Percentiles rank a stretch among this genome's conserved stretches.
These are phyloP conservation scores for Sarcophaga variegata DNA, from an alignment of 2,888 invertebrate species.

Conservation along the genomic window DNA sequence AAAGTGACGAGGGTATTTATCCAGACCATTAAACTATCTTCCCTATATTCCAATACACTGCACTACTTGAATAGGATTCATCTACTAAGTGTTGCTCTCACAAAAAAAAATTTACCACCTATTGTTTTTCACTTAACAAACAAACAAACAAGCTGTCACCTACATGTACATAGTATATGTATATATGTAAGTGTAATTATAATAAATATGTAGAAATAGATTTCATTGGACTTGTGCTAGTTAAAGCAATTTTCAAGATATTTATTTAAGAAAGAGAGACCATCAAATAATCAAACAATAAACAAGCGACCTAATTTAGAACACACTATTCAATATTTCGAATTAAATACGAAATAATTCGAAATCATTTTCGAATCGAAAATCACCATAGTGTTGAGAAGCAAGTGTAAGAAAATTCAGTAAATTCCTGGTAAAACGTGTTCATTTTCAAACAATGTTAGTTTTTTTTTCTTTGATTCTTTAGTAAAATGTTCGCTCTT, in stretches of 20 bases:
- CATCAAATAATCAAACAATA: slow-evolving; percentile 2
- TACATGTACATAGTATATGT: too few species aligned
- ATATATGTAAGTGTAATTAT: too few species aligned
- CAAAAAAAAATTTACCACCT: too few species aligned
- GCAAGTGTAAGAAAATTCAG: too few species aligned
- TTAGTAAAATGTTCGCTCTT: slow-evolving; percentile 7
- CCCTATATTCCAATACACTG: too few species aligned
- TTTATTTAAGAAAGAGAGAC: background rate
- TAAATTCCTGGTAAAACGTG: background rate
- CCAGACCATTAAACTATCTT: too few species aligned
- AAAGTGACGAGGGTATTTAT: too few species aligned
- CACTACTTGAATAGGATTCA: too few species aligned
- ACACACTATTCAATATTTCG: slow-evolving; percentile 33
- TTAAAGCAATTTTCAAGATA: slow-evolving; percentile 27
- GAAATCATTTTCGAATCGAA: background rate
- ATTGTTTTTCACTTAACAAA: too few species aligned
- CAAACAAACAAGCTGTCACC: too few species aligned
- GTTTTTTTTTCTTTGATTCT: slow-evolving; percentile 6
- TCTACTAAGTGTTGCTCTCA: too few species aligned
- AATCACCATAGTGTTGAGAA: slow-evolving; percentile 23
- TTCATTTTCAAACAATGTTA: background rate
- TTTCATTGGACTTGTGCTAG: slow-evolving; percentile 66
- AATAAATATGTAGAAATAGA: slow-evolving; percentile 25
- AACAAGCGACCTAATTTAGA: background rate
- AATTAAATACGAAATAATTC: background rate